Base-by-base conservation (phyloP, 1,140 invertebrate species). In the Oncopodura yosiiana region DNA sequence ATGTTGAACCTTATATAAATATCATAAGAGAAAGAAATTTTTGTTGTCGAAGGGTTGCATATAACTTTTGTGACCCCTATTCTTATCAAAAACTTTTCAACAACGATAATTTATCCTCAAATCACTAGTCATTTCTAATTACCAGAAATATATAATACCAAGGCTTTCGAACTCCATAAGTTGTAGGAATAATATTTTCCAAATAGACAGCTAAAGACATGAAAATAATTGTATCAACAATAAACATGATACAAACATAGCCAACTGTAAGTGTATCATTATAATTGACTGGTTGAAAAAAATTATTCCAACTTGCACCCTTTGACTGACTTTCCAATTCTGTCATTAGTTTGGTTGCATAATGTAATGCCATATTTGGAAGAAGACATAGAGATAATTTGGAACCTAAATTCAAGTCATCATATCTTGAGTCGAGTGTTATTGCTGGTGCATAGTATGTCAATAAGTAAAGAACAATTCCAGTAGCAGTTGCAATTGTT, bases 91-190 rank as follows among this genome's bases (percentile, higher is more conserved):
- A n/a, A n/a, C n/a, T n/a, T n/a, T n/a, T n/a, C n/a, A n/a, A n/a
- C n/a, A n/a, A n/a, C n/a, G n/a, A n/a, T n/a, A n/a, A n/a, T n/a
- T n/a, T n/a, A n/a, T n/a, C n/a, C n/a, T n/a, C n/a, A n/a, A n/a
- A n/a, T n/a, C n/a, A n/a, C n/a, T n/a, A n/a, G n/a, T n/a, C n/a
- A n/a, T 34, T n/a, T 34, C 14, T 51, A 24, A 12, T 48, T 49
- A 54, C 52, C 38, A 16, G 37, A 29, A 59, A 59, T 16, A 59
- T 55, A 21, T 49, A 59, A 34, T 59, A 59, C 52, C 52, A 59
- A 2, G 57, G 57, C 36, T 49, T 59, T 1, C 52, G 18, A 2
- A 59, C 23, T 18, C 57, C 57, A 18, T 42, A 59, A 23, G 50
- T 37, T 5, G 52, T 30, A 1, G 57, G 52, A 9, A 59, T 2